These are phyloP conservation scores for Drosophila miranda DNA, from an alignment of 1,140 invertebrate genomes.

Conservation along the genomic window DNA sequence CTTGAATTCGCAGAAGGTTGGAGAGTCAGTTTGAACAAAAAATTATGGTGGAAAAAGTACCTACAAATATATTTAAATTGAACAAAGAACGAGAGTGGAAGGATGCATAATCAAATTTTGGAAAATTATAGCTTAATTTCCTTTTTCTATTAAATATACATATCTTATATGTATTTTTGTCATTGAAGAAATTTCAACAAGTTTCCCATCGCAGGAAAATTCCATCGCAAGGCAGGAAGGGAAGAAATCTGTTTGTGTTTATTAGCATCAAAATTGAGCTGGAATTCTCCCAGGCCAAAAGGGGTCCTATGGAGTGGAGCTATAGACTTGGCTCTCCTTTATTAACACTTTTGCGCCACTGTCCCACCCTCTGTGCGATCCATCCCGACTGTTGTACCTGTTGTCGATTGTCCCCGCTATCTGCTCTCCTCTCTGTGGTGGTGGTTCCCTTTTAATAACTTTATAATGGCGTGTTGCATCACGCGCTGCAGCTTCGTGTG, in stretches of 20 bases:
- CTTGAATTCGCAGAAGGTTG: slow-evolving; percentile 32
- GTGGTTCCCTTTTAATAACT: slow-evolving; percentile 75
- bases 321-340: slow-evolving; percentile 4
- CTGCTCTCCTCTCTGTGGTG: slow-evolving; percentile 19
- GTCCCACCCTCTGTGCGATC: background rate
- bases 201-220: too few species aligned
- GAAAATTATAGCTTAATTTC: too few species aligned
- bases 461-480: slow-evolving; percentile 79
- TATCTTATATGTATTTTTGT: too few species aligned
- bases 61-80: background rate
- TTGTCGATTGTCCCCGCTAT: slow-evolving; percentile 33
- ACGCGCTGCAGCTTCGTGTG: slow-evolving; percentile 63
- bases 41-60: background rate
- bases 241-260: too few species aligned
- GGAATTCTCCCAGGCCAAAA: too few species aligned
- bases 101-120: too few species aligned
- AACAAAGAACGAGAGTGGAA: too few species aligned
- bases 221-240: too few species aligned
- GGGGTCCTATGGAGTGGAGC: too few species aligned
- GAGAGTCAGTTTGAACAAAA: slow-evolving; percentile 31
- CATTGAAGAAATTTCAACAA: too few species aligned
- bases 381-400: slow-evolving; percentile 25
- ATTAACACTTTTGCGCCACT: slow-evolving; percentile 17
- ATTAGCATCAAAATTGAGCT: too few species aligned
- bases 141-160: too few species aligned